phyloP scores from a whole-genome alignment of 1,140 invertebrate genomes.

The Hesperophylax magnus region DNA sequence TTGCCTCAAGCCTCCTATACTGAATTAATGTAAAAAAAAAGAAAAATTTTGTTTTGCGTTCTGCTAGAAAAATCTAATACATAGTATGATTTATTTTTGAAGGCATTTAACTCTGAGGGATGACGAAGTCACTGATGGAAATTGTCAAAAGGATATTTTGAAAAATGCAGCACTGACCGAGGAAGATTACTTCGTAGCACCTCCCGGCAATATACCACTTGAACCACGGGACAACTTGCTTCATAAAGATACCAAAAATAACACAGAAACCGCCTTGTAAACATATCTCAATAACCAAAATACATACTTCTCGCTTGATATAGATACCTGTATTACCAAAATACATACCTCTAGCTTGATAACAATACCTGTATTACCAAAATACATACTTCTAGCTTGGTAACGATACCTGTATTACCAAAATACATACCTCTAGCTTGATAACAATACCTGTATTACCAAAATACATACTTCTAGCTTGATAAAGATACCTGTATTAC shows the following conservation, averaged over 20 bases:
- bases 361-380: too few species aligned
- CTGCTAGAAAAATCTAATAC: too few species aligned
- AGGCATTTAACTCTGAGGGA: conserved; percentile 78
- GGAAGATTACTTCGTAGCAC: conserved; percentile 93
- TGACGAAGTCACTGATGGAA: conserved; percentile 80
- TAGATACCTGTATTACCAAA: too few species aligned
- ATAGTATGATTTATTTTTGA: conserved; percentile 60
- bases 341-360: too few species aligned
- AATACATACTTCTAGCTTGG: too few species aligned
- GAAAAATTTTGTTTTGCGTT: too few species aligned
- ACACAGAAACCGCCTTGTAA: conserved; percentile 11
- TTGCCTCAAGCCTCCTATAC: too few species aligned
- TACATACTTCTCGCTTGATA: too few species aligned
- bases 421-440: too few species aligned
- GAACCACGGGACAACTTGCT: conserved; percentile 69
- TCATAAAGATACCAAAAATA: conserved; percentile 59
- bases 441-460: too few species aligned
- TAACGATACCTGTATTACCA: conserved; percentile 6
- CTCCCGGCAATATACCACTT: conserved; percentile 83
- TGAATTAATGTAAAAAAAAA: too few species aligned
- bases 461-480: conserved; percentile 63
- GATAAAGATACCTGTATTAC: conserved; percentile 58
- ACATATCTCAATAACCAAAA: background rate
- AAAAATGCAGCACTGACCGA: conserved; percentile 81
- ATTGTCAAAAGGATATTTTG: conserved; percentile 77